Evolutionary conservation across 1,140 invertebrate species (phyloP).

Genomic region (Chelonus insularis): DNA sequence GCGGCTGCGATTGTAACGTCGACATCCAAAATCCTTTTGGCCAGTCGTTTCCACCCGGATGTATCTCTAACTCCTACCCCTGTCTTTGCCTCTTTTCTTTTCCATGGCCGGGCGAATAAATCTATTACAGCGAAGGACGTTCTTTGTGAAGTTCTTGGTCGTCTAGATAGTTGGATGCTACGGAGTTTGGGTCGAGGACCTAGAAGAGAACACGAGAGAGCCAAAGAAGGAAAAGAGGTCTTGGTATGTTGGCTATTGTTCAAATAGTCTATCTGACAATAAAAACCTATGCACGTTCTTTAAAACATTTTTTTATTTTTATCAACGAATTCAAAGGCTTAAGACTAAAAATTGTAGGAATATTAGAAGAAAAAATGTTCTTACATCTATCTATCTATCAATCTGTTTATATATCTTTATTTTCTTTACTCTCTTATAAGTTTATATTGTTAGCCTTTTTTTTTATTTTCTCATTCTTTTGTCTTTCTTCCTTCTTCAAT

Average conservation of each 20-base stretch:
- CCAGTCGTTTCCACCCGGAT: slow-evolving; percentile 25
- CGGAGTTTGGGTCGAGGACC: not conserved
- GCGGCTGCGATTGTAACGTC: slow-evolving; percentile 18
- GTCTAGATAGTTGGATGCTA: slow-evolving; percentile 8
- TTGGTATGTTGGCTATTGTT: slow-evolving; percentile 54
- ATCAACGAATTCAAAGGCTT: not conserved
- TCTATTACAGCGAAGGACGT: slow-evolving; percentile 42
- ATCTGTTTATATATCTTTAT: slow-evolving; percentile 18
- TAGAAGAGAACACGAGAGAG: not conserved
- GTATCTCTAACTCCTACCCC: slow-evolving; percentile 12
- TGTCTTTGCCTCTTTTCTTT: slow-evolving; percentile 11
- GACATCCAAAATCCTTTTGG: slow-evolving; percentile 30
- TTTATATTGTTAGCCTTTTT: slow-evolving; percentile 28
- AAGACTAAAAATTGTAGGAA: slow-evolving; percentile 5
- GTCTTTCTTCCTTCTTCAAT: slow-evolving; percentile 13
- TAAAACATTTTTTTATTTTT: slow-evolving; percentile 2
- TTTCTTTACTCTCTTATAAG: not conserved
- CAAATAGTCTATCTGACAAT: slow-evolving; percentile 53
- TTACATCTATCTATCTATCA: slow-evolving; percentile 16
- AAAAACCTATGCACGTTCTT: slow-evolving; percentile 45
- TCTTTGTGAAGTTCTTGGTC: slow-evolving; percentile 20
- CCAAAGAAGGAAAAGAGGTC: slow-evolving; percentile 26
- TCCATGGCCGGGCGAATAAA: slow-evolving; percentile 37
- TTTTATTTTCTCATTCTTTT: slow-evolving; percentile 18
- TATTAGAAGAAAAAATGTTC: not conserved